These are phyloP conservation scores for Diacarnus erythraeanus DNA, from an alignment of 37 sponge, comb jelly and placozoan genomes.

Conservation along the genomic window DNA sequence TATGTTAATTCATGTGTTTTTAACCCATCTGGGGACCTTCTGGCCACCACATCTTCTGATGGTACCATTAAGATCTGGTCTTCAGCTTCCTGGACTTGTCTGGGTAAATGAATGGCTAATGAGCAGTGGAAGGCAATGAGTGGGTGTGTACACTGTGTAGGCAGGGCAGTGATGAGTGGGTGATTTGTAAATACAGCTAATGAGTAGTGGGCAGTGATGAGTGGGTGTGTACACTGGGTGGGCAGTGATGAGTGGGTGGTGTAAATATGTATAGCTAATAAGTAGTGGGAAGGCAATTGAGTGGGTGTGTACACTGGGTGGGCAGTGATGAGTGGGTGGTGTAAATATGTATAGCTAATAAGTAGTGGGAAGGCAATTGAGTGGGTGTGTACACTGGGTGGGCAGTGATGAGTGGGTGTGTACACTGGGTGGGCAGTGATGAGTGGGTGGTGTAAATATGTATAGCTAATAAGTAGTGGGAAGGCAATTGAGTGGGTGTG, in stretches of 20 bases:
- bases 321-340: neutral
- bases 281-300: neutral
- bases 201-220: no score
- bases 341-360: neutral
- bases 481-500: no score
- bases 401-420: neutral
- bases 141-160: neutral
- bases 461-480: no score
- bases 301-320: neutral
- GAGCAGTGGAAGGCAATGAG: neutral
- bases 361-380: neutral
- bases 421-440: neutral
- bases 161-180: neutral
- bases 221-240: no score
- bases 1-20: slow-evolving; percentile 65
- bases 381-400: neutral
- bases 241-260: neutral
- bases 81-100: slow-evolving; percentile 32
- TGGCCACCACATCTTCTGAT: slow-evolving; percentile 66
- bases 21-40: slow-evolving; percentile 55
- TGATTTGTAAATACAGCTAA: no score
- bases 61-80: slow-evolving; percentile 63
- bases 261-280: neutral
- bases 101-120: slow-evolving; percentile 22
- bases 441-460: neutral